These are phyloP conservation scores for Streblospio benedicti DNA, from an alignment of 1,140 invertebrate genomes.

Conservation along the genomic window DNA sequence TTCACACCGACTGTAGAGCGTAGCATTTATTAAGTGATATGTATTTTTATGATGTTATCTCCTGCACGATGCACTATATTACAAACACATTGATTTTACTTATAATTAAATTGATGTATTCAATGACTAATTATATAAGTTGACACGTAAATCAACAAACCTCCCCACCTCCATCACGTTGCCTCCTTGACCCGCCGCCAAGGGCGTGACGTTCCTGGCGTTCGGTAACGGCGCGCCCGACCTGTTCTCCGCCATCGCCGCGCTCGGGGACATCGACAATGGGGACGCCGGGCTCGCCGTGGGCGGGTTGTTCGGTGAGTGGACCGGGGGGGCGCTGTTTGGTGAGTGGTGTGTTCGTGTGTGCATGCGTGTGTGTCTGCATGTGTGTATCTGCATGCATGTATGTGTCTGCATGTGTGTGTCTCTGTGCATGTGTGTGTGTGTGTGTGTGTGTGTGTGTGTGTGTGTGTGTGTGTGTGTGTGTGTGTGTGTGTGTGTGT, in stretches of 20 bases:
- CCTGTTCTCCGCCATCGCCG: constrained; percentile 60
- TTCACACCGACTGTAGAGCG: too few species aligned
- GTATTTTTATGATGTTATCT: too few species aligned
- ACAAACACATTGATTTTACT: not conserved
- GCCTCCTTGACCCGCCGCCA: not conserved
- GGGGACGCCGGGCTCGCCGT: constrained; percentile 53
- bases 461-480: constrained; percentile 1
- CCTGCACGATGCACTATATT: too few species aligned
- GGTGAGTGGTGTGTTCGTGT: not conserved
- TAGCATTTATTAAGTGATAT: too few species aligned
- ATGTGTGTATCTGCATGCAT: constrained; percentile 5
- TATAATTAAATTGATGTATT: not conserved
- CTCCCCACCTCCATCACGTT: too few species aligned
- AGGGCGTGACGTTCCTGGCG: constrained; percentile 66
- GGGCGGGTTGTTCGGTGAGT: constrained; percentile 54
- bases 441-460: constrained; percentile 11
- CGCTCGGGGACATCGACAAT: constrained; percentile 41
- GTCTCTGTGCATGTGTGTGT: constrained; percentile 4
- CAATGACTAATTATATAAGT: not conserved
- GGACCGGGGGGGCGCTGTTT: too few species aligned
- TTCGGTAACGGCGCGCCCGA: constrained; percentile 72
- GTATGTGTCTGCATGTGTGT: not conserved
- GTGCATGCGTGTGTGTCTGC: not conserved
- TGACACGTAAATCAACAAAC: not conserved
- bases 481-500: not conserved